Evolutionary conservation across 1,140 invertebrate species (phyloP).

Genomic region (Drosophila parabipectinata): DNA sequence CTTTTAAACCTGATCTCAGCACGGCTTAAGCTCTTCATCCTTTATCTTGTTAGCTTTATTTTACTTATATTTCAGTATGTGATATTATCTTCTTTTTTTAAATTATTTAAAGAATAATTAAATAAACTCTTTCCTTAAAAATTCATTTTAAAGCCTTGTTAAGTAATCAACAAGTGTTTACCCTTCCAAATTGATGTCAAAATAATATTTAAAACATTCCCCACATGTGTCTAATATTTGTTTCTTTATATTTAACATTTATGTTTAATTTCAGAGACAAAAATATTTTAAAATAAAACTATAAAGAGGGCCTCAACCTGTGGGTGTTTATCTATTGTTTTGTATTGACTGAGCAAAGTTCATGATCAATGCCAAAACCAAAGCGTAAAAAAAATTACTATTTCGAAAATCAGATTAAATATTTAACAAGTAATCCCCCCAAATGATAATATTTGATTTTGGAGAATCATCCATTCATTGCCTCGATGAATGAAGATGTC

Average conservation of each 20-base stretch:
- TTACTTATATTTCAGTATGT: no score
- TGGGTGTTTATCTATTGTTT: no score
- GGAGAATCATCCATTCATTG: no score
- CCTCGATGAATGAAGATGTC: slow-evolving; percentile 37
- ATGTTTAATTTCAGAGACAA: background rate
- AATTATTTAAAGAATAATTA: no score
- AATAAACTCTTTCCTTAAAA: no score
- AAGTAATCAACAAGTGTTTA: background rate
- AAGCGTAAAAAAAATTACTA: no score
- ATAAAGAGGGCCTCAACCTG: background rate
- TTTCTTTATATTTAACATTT: background rate
- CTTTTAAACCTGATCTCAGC: no score
- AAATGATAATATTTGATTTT: slow-evolving; percentile 1
- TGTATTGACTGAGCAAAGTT: background rate
- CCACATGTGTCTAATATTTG: slow-evolving; percentile 1
- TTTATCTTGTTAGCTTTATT: no score
- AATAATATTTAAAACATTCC: background rate
- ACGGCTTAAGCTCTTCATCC: no score
- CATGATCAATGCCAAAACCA: background rate
- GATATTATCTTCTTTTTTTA: no score
- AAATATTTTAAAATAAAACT: background rate
- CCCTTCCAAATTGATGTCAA: background rate
- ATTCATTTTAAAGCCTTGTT: no score
- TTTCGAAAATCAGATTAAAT: background rate
- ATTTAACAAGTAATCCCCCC: background rate